Evolutionary conservation across 2,888 invertebrate genomes (phyloP), one percentile per base, ranked within the genome.

Genomic region (Drosophila hamatofila): DNA sequence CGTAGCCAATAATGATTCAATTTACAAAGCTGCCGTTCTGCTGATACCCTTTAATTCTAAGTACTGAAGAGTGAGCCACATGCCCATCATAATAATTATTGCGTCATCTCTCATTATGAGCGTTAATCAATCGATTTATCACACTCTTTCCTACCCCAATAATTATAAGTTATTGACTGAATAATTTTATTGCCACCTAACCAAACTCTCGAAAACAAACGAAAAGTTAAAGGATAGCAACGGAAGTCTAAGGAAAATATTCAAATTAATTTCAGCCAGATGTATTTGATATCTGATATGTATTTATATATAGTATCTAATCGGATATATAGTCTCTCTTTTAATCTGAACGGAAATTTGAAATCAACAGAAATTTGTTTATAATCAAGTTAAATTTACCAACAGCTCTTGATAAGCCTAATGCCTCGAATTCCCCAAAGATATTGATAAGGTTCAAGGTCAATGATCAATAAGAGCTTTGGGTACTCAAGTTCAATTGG

Each of bases 71-170:
- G 12, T 5, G 1, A 9, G 25, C 9, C 16, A 16, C 25, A 46
- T 2, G 3, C 11, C 25, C 46, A n/a, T 2, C n/a, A 11, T 9
- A 1, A 27, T 6, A 12, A 18, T 12, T 12, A 16, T 30, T 30
- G 30, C 49, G 49, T 30, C 33, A 49, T 30, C 6, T 30, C 18
- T 12, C 1, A 5, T 1, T 27, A 9, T 16, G 25, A 48, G 48
- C 27, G 9, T 8, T 30, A 49, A 54, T 35, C n/a, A 27, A 33
- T 35, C 27, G 18, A 41, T 35, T n/a, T 37, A 6, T 16, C 16
- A 25, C 3, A 46, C 16, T 25, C 1, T 35, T 61, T 39, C 55
- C 59, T 64, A 63, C 56, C 39, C 51, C 72, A 76, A 59, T 64
- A 46, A 48, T 39, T 39, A 27, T 6, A 16, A 14, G 5, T 33